Conservation (phyloP, 2,888 invertebrate genomes). For the Shargacucullia verbasci region DNA sequence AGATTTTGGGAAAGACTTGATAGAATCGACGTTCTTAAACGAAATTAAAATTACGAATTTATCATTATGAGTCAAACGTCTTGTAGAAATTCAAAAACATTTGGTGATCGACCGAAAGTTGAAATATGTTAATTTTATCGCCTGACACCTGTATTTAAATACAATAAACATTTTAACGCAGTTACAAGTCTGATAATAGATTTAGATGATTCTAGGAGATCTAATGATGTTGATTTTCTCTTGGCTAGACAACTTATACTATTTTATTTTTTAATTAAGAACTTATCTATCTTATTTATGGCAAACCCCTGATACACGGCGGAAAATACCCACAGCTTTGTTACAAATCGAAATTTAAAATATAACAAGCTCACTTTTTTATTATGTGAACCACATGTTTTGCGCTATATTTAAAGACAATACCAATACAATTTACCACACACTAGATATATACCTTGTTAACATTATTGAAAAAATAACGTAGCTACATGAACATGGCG, state of each 20-base stretch:
- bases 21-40: not conserved
- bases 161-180: constrained; percentile 22
- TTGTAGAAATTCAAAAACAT: not conserved
- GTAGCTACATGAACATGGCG: constrained; percentile 9
- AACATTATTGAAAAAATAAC: no score
- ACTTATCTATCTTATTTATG: no score
- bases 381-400: no score
- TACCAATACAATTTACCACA: no score
- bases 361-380: no score
- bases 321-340: no score
- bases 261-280: no score
- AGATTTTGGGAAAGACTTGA: not conserved
- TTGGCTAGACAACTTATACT: no score
- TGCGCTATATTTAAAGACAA: no score
- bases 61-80: not conserved
- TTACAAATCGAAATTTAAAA: no score
- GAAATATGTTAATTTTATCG: constrained; percentile 27
- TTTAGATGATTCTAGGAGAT: constrained; percentile 5
- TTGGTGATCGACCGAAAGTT: not conserved
- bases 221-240: not conserved
- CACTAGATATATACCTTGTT: no score
- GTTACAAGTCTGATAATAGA: constrained; percentile 22
- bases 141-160: constrained; percentile 33
- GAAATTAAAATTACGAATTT: not conserved
- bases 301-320: no score